Evolutionary conservation across 2,113 vertebrate species (phyloP).

Genomic region (Mastomys natalensis): DNA sequence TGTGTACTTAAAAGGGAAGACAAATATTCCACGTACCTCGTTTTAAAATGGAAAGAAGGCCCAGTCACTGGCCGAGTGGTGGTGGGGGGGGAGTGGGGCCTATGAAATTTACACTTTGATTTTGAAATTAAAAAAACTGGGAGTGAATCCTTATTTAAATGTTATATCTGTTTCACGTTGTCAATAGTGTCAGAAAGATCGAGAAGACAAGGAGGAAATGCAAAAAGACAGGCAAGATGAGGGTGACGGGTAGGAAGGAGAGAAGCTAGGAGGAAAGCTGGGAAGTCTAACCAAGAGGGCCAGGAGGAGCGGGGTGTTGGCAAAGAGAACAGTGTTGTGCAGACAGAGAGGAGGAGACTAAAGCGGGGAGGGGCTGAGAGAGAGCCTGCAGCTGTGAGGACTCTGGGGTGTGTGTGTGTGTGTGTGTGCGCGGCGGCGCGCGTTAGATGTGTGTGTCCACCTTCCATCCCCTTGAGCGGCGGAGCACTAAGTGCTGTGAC

Average conservation of each 20-base stretch:
- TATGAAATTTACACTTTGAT: constrained; percentile 18
- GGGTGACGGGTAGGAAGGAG: neutral
- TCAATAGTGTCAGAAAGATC: neutral
- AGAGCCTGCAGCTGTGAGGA: neutral
- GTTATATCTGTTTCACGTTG: neutral
- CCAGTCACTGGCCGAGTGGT: neutral
- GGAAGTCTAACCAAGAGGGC: neutral
- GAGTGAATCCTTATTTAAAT: constrained; percentile 45
- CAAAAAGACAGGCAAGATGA: neutral
- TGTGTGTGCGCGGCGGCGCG: too few relatives aligned
- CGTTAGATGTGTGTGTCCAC: neutral
- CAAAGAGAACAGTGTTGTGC: neutral
- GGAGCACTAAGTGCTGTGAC: neutral
- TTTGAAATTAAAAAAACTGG: constrained; percentile 57
- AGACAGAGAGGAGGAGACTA: neutral
- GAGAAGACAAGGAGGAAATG: neutral
- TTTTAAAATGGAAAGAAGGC: constrained; percentile 62
- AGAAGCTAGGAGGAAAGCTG: too few relatives aligned
- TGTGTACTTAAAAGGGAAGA: constrained; percentile 60
- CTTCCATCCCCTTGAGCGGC: neutral
- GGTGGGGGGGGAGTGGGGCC: neutral
- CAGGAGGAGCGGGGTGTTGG: neutral
- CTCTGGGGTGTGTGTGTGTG: too few relatives aligned
- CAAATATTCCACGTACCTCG: constrained; percentile 50
- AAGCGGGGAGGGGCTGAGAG: neutral